These are phyloP conservation scores for Lithophane ornitopus DNA, from an alignment of 2,888 invertebrate genomes.

Conservation along the genomic window DNA sequence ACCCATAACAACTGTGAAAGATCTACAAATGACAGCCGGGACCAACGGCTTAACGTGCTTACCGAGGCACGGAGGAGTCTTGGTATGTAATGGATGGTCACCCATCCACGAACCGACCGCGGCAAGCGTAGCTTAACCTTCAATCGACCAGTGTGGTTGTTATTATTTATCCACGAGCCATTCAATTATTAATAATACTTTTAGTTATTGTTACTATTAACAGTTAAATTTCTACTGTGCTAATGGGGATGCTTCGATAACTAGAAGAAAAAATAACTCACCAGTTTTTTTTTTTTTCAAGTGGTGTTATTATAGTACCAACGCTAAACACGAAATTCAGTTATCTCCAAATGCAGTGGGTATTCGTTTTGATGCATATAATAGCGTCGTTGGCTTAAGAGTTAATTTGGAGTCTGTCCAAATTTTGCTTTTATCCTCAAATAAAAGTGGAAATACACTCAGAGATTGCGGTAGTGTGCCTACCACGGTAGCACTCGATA, in stretches of 20 bases:
- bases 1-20: no score
- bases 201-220: background rate
- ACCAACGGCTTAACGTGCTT: no score
- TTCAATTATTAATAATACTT: no score
- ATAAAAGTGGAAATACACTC: constrained; percentile 81
- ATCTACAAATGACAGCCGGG: no score
- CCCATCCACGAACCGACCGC: no score
- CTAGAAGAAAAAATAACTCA: background rate
- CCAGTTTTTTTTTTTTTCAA: background rate
- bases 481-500: constrained; percentile 40
- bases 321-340: constrained; percentile 54
- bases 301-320: constrained; percentile 31
- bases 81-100: no score
- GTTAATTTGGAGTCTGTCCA: constrained; percentile 88
- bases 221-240: background rate
- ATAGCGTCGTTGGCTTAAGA: constrained; percentile 83
- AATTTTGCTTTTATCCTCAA: constrained; percentile 83
- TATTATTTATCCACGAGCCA: no score
- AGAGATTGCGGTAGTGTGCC: constrained; percentile 55
- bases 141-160: no score
- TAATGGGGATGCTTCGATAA: background rate
- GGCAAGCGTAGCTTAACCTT: no score
- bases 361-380: constrained; percentile 82
- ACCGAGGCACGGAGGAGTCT: no score
- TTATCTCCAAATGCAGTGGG: constrained; percentile 68